Percentiles rank a stretch among this genome's conserved stretches.
Conservation (phyloP, 2,113 vertebrate genomes). For the Nicator chloris region DNA sequence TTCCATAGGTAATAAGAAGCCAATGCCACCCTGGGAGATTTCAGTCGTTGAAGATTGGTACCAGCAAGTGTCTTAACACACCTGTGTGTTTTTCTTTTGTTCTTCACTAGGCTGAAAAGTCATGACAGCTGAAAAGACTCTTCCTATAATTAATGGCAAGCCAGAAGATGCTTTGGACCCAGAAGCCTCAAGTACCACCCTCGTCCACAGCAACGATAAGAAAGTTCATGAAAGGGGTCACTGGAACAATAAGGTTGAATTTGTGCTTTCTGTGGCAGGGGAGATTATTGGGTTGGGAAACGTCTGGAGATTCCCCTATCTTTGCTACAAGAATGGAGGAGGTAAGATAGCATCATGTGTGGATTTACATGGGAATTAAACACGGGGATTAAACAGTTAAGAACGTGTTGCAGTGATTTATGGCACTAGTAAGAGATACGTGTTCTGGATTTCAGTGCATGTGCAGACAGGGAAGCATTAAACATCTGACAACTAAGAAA, state of each 20-base stretch:
- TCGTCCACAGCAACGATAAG: slow-evolving; percentile 79
- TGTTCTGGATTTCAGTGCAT: background rate
- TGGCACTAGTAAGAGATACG: background rate
- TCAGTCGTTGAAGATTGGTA: background rate
- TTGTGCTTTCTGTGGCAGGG: slow-evolving; percentile 95
- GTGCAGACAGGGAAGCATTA: background rate
- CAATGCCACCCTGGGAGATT: background rate
- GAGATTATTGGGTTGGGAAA: slow-evolving; percentile 98
- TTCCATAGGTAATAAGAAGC: background rate
- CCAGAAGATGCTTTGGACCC: slow-evolving; percentile 88
- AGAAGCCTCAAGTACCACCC: slow-evolving; percentile 82
- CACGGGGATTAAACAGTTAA: background rate
- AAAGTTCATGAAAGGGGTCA: slow-evolving; percentile 93
- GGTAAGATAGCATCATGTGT: slow-evolving; percentile 74
- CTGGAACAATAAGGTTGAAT: slow-evolving; percentile 99
- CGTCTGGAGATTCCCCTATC: slow-evolving; percentile 98
- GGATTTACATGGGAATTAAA: background rate
- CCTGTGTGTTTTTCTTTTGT: background rate
- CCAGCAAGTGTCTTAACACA: background rate
- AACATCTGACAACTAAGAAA: background rate
- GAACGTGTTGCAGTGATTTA: background rate
- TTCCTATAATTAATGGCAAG: slow-evolving; percentile 93
- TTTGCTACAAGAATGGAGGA: slow-evolving; percentile 99
- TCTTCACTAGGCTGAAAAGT: slow-evolving; percentile 76
- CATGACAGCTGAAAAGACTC: slow-evolving; percentile 97